phyloP scores from a whole-genome alignment of 2,797 vertebrate species.

The Pogoniulus pusillus region DNA sequence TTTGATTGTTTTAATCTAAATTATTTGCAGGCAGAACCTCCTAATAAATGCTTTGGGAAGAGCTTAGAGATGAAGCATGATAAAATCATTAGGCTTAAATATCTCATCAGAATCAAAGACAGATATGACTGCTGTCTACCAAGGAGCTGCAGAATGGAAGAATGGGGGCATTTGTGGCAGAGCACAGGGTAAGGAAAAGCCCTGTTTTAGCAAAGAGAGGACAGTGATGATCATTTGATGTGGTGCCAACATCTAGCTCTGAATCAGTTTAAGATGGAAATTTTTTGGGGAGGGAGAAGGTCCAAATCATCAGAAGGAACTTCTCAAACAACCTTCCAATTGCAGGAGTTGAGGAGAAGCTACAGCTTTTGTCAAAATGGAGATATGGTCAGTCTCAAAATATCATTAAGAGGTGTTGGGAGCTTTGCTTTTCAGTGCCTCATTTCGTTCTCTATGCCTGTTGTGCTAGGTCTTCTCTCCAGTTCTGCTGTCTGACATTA shows the following conservation, averaged over 20 bases:
- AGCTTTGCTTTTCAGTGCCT: neutral
- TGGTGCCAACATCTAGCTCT: slow-evolving; percentile 9
- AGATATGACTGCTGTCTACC: slow-evolving; percentile 3
- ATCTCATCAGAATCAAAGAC: neutral
- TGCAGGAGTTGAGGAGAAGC: neutral
- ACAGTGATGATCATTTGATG: slow-evolving; percentile 6
- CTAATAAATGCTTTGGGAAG: neutral
- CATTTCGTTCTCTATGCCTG: neutral
- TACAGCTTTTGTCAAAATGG: neutral
- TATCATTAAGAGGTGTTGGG: neutral
- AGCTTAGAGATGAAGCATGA: neutral
- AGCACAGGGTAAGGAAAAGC: slow-evolving; percentile 24
- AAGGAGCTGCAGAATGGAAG: slow-evolving; percentile 10
- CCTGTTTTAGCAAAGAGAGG: slow-evolving; percentile 14
- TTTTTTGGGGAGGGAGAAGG: no score
- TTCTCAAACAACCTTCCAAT: neutral
- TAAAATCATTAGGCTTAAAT: slow-evolving; percentile 28
- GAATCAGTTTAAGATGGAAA: slow-evolving; percentile 4
- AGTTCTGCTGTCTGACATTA: neutral
- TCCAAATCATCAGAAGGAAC: neutral
- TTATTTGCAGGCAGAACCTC: slow-evolving; percentile 25
- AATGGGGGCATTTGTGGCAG: slow-evolving; percentile 3
- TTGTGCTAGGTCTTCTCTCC: neutral
- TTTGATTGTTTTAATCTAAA: slow-evolving; percentile 40
- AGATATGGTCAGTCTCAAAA: neutral